Conservation (phyloP, 2,888 invertebrate species). For the Erebia ligea region DNA sequence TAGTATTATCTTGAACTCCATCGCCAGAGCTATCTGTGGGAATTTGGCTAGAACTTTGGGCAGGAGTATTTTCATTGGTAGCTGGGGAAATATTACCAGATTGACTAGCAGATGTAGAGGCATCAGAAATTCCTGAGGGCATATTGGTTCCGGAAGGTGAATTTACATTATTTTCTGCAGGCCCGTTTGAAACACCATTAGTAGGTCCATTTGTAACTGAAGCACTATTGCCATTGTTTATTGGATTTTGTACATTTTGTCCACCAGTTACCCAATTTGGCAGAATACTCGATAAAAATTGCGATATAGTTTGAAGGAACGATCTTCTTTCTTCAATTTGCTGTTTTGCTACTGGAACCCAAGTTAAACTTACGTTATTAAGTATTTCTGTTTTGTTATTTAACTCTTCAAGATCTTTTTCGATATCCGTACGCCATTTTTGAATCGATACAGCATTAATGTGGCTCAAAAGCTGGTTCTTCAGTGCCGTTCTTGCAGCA, state of each 20-base stretch:
- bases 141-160: slow-evolving; percentile 5
- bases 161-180: slow-evolving; percentile 12
- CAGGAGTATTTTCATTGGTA: neutral
- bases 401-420: slow-evolving; percentile 64
- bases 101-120: slow-evolving; percentile 2
- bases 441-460: slow-evolving; percentile 62
- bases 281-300: slow-evolving; percentile 62
- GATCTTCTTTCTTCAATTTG: slow-evolving; percentile 62
- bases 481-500: slow-evolving; percentile 53
- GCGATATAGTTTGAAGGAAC: slow-evolving; percentile 59
- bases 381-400: slow-evolving; percentile 65
- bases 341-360: slow-evolving; percentile 57
- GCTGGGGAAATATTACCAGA: neutral
- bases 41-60: neutral
- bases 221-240: neutral
- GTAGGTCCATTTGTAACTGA: neutral
- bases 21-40: neutral
- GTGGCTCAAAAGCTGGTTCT: slow-evolving; percentile 58
- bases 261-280: slow-evolving; percentile 33
- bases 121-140: slow-evolving; percentile 5
- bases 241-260: slow-evolving; percentile 14
- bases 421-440: slow-evolving; percentile 57
- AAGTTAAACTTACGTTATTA: slow-evolving; percentile 58
- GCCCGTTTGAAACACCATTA: slow-evolving; percentile 1
- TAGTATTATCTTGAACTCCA: neutral